Conservation (phyloP, 2,113 vertebrate genomes). For the Ciconia boyciana region DNA sequence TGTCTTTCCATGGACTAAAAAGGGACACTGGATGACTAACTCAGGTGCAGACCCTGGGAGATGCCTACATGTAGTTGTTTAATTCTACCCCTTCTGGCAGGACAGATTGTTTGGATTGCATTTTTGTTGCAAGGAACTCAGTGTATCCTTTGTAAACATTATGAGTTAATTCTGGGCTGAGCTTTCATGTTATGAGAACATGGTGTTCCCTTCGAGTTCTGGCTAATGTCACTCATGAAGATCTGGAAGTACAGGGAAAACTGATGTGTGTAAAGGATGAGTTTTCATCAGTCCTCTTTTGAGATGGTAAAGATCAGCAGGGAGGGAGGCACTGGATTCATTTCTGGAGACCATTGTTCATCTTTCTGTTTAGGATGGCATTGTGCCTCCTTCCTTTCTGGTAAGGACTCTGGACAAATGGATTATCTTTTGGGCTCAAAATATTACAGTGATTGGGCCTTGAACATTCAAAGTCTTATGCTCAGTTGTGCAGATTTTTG, state of each 20-base stretch:
- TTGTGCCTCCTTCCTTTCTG: not conserved
- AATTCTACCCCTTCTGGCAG: not conserved
- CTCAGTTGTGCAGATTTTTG: not conserved
- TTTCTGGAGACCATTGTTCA: not conserved
- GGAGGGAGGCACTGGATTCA: not conserved
- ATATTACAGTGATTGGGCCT: not conserved
- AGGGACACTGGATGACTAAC: not conserved
- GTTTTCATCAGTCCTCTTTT: not conserved
- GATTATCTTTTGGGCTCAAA: not conserved
- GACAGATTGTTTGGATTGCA: not conserved
- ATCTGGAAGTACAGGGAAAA: not conserved
- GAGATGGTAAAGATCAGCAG: not conserved
- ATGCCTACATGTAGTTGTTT: not conserved
- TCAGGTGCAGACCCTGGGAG: not conserved
- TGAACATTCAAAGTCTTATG: not conserved
- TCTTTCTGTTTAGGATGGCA: not conserved
- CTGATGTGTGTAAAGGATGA: not conserved
- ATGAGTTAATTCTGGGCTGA: not conserved
- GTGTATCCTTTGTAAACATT: not conserved
- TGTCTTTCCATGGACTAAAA: not conserved
- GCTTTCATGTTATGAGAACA: not conserved
- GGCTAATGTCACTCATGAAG: not conserved
- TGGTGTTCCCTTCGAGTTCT: not conserved
- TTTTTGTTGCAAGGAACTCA: conserved; percentile 5
- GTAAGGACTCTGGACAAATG: not conserved